Base-by-base conservation (phyloP, 2,113 vertebrate species). In the Alligator sinensis region DNA sequence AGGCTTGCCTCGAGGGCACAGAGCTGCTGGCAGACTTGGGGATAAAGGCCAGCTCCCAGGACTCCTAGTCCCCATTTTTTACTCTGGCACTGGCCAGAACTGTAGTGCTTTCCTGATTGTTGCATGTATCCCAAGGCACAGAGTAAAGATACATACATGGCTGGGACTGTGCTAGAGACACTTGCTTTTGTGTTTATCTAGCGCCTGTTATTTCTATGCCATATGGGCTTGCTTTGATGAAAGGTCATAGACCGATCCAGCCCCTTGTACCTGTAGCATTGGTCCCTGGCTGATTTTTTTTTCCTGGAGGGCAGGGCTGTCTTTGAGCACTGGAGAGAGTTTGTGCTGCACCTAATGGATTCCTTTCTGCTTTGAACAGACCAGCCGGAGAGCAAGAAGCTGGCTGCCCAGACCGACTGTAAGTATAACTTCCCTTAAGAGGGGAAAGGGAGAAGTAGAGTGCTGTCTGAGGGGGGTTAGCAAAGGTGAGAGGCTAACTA, bases 321-420 rank as follows among this genome's bases (percentile, higher is more conserved):
- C 38, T 84, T 30, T 62, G 30, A 76, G 14, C 47, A n/a, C 16
- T 21, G 9, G 68, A 30, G 55, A 86, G 64, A 84, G 86, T 63
- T n/a, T 47, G 62, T n/a, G 5, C 62, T 68, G 24, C 80, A 76
- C 91, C 85, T 97, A 75, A 84, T 66, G 81, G 86, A 11, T 63
- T 30, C 63, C 17, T 87, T 95, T 94, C 86, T 86, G 70, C 97
- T 89, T 85, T 91, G 74, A 77, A 76, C 97, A 99, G 99, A 99
- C 96, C 99, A 99, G 88, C 99, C 99, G 0, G 98, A 99, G 92
- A 99, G 99, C 94, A 99, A 99, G 98, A 99, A 99, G 91, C 90
- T 99, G 98, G 99, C 99, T n/a, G 97, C 99, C 74, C 99, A 99
- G 96, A 98, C 97, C 63, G 99, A 99, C 94, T 97, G 98, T 98